Evolutionary conservation across 1,140 invertebrate species (phyloP), one percentile per base, ranked within the genome.

Genomic region (Helicorthomorpha holstii): DNA sequence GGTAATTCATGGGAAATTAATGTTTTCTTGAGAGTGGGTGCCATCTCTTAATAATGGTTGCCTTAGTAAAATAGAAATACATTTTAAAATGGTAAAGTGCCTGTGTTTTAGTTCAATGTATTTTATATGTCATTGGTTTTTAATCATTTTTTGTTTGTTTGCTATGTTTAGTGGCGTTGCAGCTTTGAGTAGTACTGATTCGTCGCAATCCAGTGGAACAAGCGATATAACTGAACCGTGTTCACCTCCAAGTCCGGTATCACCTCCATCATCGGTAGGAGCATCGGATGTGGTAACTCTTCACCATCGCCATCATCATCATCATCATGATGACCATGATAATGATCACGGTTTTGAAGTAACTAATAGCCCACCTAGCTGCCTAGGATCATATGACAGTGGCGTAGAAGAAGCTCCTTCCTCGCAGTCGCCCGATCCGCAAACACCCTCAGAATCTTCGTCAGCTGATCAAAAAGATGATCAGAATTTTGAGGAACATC

Each of bases 161-260:
- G 16, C 7, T 7, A 46, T 54, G 72, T 73, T n/a, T 71, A 83
- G 80, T 72, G 80, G 80, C 38, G 79, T 82, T 46, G 79, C 78
- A 41, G 73, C 78, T 24, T 70, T 77, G 48, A 76, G 78, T 53
- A 80, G 77, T 59, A 76, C 78, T 16, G 75, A 72, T 63, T 67
- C 66, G 16, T 57, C 56, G 12, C 54, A 54, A 47, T 57, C 53
- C 41, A 79, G 78, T 57, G 76, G 75, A 27, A 79, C 76, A 48
- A 81, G 79, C 63, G 80, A 82, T 67, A 80, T 81, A 58, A 80
- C 83, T 53, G 83, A 86, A 65, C 83, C 83, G 27, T 81, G 81
- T 27, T 85, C 82, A 38, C 83, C 84, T 54, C 51, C 25, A 42
- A 47, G 41, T 49, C 47, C 43, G 49, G 52, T 27, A 77, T 64